Evolutionary conservation across 2,797 vertebrate genomes (phyloP).

Genomic region (Pseudocheirus occidentalis): DNA sequence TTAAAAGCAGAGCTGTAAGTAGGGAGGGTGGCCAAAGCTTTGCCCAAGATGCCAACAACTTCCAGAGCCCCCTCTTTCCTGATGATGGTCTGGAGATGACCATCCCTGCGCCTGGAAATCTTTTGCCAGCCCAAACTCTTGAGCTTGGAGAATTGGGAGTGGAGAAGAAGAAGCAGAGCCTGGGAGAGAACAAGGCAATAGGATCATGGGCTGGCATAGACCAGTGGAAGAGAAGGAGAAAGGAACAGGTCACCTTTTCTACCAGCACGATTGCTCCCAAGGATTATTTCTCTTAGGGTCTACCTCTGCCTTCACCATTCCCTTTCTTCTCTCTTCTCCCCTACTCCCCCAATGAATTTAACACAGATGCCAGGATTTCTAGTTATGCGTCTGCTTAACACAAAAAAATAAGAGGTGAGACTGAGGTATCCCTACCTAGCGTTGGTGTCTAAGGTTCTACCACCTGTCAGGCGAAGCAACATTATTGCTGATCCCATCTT

Average conservation of each 20-base stretch:
- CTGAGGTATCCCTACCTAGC: neutral
- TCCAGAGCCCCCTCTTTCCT: neutral
- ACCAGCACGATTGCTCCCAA: neutral
- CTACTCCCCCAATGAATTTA: neutral
- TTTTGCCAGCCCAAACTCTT: neutral
- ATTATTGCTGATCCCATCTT: neutral
- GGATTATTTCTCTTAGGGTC: neutral
- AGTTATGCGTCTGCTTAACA: neutral
- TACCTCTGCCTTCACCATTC: neutral
- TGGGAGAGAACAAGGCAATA: neutral
- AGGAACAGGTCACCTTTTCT: neutral
- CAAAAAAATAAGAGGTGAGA: neutral
- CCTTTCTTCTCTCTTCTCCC: neutral
- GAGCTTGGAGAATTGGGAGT: neutral
- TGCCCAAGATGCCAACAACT: neutral
- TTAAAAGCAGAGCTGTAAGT: neutral
- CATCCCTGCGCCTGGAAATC: neutral
- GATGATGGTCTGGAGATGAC: neutral
- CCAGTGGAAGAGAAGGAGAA: neutral
- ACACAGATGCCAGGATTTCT: neutral
- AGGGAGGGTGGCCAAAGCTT: neutral
- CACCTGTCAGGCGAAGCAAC: neutral
- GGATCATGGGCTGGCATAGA: neutral
- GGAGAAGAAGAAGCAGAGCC: neutral
- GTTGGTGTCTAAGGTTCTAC: neutral